A percentile compares a stretch with the other conserved stretches of the same genome.
phyloP scores from a whole-genome alignment of 1,140 invertebrate genomes.

The Euwallacea fornicatus region DNA sequence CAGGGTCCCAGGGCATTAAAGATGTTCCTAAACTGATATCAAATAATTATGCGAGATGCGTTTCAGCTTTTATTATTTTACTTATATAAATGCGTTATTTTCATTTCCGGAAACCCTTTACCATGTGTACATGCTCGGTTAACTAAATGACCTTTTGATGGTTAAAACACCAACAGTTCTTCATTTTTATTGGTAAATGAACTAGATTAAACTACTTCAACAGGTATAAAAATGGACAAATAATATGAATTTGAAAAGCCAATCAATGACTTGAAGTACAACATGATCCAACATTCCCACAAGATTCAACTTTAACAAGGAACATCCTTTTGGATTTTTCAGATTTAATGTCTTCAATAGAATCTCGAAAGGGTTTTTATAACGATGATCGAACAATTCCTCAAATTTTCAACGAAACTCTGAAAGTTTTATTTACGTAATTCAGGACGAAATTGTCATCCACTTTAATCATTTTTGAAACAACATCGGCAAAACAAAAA shows the following conservation, averaged over 20 bases:
- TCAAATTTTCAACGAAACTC: no score
- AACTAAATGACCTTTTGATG: constrained; percentile 20
- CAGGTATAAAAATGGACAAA: no score
- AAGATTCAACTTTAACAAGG: no score
- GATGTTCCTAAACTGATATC: constrained; percentile 28
- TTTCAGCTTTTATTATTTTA: constrained; percentile 32
- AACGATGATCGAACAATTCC: no score
- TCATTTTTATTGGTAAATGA: neutral
- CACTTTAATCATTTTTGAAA: no score
- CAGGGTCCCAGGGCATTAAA: constrained; percentile 12
- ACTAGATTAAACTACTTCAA: no score
- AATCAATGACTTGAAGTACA: neutral
- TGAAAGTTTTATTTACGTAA: no score
- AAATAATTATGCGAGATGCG: constrained; percentile 30
- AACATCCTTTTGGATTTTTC: no score
- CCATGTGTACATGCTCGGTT: constrained; percentile 26
- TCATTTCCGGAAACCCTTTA: constrained; percentile 32
- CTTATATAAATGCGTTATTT: constrained; percentile 26
- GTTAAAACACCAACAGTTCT: neutral
- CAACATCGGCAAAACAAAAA: no score
- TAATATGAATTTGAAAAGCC: neutral
- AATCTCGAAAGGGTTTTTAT: no score
- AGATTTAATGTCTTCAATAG: no score
- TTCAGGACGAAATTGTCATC: no score
- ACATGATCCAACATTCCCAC: neutral